Evolutionary conservation across 2,888 invertebrate species (phyloP).

Genomic region (Drosophila pseudotalamancana): DNA sequence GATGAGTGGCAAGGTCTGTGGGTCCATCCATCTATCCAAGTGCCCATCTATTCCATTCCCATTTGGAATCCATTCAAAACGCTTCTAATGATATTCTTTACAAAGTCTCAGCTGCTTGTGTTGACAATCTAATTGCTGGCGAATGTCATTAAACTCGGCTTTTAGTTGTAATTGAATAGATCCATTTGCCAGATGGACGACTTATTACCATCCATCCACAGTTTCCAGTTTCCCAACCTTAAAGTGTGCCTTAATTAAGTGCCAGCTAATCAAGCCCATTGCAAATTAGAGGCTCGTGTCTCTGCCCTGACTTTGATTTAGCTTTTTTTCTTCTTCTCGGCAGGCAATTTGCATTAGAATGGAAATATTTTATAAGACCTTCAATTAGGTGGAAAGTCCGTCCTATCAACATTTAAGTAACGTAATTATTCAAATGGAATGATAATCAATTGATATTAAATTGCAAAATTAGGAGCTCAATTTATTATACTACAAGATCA

Average conservation of each 20-base stretch:
- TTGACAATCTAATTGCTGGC: constrained; percentile 55
- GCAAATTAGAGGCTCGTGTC: constrained; percentile 22
- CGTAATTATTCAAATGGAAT: constrained; percentile 27
- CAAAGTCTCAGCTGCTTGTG: constrained; percentile 56
- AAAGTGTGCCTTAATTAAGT: constrained; percentile 59
- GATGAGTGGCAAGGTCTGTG: constrained; percentile 4
- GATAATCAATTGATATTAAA: constrained; percentile 23
- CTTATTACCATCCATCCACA: neutral
- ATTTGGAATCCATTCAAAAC: neutral
- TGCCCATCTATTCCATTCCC: neutral
- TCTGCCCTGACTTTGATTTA: constrained; percentile 30
- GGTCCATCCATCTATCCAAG: neutral
- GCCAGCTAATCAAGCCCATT: constrained; percentile 50
- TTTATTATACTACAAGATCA: neutral
- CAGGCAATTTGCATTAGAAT: constrained; percentile 62
- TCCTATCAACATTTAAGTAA: constrained; percentile 6
- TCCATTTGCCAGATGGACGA: constrained; percentile 12
- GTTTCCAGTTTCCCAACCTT: constrained; percentile 40
- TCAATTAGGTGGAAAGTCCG: constrained; percentile 6
- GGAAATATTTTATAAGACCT: constrained; percentile 36
- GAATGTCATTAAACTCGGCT: constrained; percentile 65
- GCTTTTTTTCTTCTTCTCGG: neutral
- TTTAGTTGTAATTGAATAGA: constrained; percentile 52
- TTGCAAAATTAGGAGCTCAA: constrained; percentile 1
- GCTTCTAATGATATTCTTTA: constrained; percentile 19